Percentiles rank a stretch among this genome's conserved stretches.
Evolutionary conservation across 2,888 invertebrate genomes (phyloP).

Genomic region (Cerceris rybyensis): DNA sequence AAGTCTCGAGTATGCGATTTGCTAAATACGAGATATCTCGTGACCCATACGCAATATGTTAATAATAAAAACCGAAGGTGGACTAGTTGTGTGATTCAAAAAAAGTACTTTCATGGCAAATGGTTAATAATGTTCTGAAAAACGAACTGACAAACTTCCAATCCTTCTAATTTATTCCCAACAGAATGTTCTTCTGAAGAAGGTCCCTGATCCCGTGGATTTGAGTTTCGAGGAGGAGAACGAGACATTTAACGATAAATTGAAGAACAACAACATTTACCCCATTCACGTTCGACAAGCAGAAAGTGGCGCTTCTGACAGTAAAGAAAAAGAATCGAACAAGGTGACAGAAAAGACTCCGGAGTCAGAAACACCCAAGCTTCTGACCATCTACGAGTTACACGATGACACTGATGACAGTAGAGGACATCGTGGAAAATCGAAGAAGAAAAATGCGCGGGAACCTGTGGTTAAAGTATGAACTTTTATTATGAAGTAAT

Average conservation of each 20-base stretch:
- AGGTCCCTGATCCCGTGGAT: slow-evolving; percentile 7
- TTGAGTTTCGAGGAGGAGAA: slow-evolving; percentile 41
- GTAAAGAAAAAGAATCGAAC: slow-evolving; percentile 1
- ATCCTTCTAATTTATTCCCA: not conserved
- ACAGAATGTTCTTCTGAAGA: slow-evolving; percentile 32
- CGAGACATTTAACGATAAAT: slow-evolving; percentile 28
- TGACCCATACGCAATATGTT: too few relatives aligned
- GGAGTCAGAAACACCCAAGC: slow-evolving; percentile 11
- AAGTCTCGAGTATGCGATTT: too few relatives aligned
- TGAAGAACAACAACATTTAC: slow-evolving; percentile 32
- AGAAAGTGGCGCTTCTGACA: slow-evolving; percentile 18
- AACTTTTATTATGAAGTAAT: not conserved
- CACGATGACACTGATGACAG: slow-evolving; percentile 18
- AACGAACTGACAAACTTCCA: not conserved
- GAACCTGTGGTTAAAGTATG: slow-evolving; percentile 31
- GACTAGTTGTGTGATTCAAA: too few relatives aligned
- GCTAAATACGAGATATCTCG: too few relatives aligned
- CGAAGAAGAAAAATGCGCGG: not conserved
- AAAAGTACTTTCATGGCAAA: too few relatives aligned
- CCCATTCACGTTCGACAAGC: slow-evolving; percentile 32
- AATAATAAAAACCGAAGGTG: too few relatives aligned
- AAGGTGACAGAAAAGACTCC: not conserved
- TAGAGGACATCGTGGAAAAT: slow-evolving; percentile 1
- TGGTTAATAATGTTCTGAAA: too few relatives aligned
- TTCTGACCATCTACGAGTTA: slow-evolving; percentile 24